Conservation (phyloP, 2,113 vertebrate species). For the Elephantulus edwardii region DNA sequence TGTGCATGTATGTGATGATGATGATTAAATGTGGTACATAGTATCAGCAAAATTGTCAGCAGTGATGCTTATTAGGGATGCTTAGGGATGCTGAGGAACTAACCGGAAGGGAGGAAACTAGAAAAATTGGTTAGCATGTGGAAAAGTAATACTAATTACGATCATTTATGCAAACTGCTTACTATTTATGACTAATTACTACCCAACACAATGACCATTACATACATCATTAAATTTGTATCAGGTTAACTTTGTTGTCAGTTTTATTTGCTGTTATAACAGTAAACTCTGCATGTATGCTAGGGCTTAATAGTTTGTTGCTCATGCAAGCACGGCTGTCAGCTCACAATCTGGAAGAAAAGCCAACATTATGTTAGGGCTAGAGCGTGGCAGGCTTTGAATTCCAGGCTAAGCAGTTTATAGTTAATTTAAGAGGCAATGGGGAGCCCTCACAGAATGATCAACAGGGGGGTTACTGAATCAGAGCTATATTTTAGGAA, state of each 20-base stretch:
- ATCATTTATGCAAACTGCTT: constrained; percentile 77
- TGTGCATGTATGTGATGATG: constrained; percentile 77
- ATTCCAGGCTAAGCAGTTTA: constrained; percentile 74
- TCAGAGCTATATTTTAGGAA: constrained; percentile 68
- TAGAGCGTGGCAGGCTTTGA: constrained; percentile 71
- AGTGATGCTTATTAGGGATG: constrained; percentile 72
- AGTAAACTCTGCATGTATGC: constrained; percentile 78
- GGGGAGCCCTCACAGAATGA: constrained; percentile 72
- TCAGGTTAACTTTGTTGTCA: constrained; percentile 78
- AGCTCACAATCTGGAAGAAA: constrained; percentile 61
- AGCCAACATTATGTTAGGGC: constrained; percentile 52
- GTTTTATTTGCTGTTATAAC: constrained; percentile 77
- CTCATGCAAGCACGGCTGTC: constrained; percentile 78
- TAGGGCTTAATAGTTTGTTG: constrained; percentile 76
- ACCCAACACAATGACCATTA: constrained; percentile 78
- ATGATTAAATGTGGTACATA: constrained; percentile 76
- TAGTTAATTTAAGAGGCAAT: constrained; percentile 77
- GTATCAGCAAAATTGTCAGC: constrained; percentile 70
- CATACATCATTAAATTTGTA: constrained; percentile 79
- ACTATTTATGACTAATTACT: constrained; percentile 79
- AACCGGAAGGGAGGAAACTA: constrained; percentile 72
- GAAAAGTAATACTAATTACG: constrained; percentile 78
- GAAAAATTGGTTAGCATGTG: constrained; percentile 73
- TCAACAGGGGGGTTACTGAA: constrained; percentile 65
- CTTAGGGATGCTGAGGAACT: constrained; percentile 72